Evolutionary conservation across 2,888 invertebrate genomes (phyloP).

Genomic region (Beris chalybata): DNA sequence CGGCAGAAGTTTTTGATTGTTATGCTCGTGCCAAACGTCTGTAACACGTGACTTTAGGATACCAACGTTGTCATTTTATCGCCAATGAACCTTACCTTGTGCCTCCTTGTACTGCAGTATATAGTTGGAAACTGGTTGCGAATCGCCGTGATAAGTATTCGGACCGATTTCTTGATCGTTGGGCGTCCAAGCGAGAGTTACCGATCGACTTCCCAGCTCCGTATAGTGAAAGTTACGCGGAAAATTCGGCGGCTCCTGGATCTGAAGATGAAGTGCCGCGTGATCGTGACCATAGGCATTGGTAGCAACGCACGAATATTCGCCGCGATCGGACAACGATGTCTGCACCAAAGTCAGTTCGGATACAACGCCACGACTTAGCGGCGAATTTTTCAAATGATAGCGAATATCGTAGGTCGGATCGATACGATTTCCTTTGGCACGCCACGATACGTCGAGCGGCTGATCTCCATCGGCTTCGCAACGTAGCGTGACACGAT

Average conservation of each 20-base stretch:
- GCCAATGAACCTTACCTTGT: slow-evolving; percentile 53
- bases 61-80: background rate
- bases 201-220: slow-evolving; percentile 61
- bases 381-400: slow-evolving; percentile 53
- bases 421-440: slow-evolving; percentile 57
- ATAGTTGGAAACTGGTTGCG: slow-evolving; percentile 61
- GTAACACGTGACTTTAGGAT: slow-evolving; percentile 34
- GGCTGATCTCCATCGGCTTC: slow-evolving; percentile 61
- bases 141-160: slow-evolving; percentile 46
- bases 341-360: slow-evolving; percentile 62
- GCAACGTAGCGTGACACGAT: slow-evolving; percentile 58
- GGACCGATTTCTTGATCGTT: slow-evolving; percentile 53
- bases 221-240: slow-evolving; percentile 62
- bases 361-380: slow-evolving; percentile 58
- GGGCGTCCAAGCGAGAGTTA: slow-evolving; percentile 62
- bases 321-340: slow-evolving; percentile 59
- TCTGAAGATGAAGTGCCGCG: slow-evolving; percentile 56
- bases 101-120: slow-evolving; percentile 64
- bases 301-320: slow-evolving; percentile 64
- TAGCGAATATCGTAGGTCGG: slow-evolving; percentile 59
- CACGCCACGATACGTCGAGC: slow-evolving; percentile 60
- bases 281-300: slow-evolving; percentile 66
- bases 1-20: slow-evolving; percentile 60
- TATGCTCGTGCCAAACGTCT: slow-evolving; percentile 64
- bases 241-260: slow-evolving; percentile 65